Evolutionary conservation across 2,888 invertebrate genomes (phyloP).

Genomic region (Galeopsomyia nigrocyanea): DNA sequence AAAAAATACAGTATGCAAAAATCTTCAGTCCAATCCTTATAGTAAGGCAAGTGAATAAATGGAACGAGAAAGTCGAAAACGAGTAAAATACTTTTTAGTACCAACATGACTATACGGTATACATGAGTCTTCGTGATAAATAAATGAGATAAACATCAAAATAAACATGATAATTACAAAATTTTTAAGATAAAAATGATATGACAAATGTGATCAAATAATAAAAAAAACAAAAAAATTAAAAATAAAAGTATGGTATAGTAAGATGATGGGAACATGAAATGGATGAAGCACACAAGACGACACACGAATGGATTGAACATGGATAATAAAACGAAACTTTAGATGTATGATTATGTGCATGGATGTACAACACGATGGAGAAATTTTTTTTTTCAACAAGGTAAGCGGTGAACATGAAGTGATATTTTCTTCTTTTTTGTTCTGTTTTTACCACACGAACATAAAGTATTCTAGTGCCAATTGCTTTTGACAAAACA

Average conservation of each 20-base stretch:
- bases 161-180: no score
- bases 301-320: constrained; percentile 42
- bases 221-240: no score
- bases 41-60: constrained; percentile 65
- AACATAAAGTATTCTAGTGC: constrained; percentile 15
- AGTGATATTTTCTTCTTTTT: constrained; percentile 4
- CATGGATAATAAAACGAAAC: constrained; percentile 43
- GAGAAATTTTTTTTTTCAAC: constrained; percentile 1
- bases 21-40: constrained; percentile 68
- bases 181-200: no score
- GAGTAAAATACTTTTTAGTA: constrained; percentile 50
- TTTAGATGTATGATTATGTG: constrained; percentile 7
- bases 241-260: no score
- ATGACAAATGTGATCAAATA: no score
- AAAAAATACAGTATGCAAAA: constrained; percentile 52
- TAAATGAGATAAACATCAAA: not conserved
- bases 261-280: no score
- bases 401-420: constrained; percentile 9
- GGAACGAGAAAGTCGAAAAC: constrained; percentile 58
- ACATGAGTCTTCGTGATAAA: constrained; percentile 27
- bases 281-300: constrained; percentile 27
- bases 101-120: constrained; percentile 38
- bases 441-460: no score
- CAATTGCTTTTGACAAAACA: constrained; percentile 10
- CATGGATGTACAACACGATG: not conserved